Conservation (phyloP, 2,888 invertebrate genomes). For the Troglohyphantes excavatus region DNA sequence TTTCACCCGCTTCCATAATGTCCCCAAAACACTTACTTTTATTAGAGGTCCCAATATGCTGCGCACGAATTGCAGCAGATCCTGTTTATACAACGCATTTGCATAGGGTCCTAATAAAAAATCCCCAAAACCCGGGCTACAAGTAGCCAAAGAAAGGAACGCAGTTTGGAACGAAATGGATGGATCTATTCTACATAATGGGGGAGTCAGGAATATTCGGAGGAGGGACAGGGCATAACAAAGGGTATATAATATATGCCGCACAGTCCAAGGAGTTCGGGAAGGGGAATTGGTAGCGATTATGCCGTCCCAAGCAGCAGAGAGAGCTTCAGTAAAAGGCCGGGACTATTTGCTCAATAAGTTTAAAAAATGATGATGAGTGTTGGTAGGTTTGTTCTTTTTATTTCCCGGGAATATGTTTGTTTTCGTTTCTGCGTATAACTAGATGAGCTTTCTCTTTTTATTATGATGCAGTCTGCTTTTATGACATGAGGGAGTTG, state of each 20-base stretch:
- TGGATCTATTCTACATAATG: constrained; percentile 64
- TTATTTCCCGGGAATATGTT: constrained; percentile 18
- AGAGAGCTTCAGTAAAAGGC: neutral
- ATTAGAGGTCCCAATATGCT: constrained; percentile 61
- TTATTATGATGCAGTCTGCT: constrained; percentile 50
- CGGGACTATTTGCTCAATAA: constrained; percentile 58
- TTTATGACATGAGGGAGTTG: constrained; percentile 42
- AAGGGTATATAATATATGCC: constrained; percentile 14
- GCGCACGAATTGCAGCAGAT: constrained; percentile 36
- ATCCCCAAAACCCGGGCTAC: constrained; percentile 31
- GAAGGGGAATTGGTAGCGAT: constrained; percentile 36
- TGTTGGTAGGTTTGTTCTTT: constrained; percentile 29
- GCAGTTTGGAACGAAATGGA: constrained; percentile 60
- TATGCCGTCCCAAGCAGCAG: constrained; percentile 15
- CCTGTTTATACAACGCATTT: constrained; percentile 59
- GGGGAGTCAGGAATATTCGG: constrained; percentile 52
- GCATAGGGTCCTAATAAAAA: constrained; percentile 65
- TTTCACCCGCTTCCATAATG: constrained; percentile 29
- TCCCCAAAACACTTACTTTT: constrained; percentile 67
- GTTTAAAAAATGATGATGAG: constrained; percentile 72
- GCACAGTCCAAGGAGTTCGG: constrained; percentile 3
- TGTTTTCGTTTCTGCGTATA: constrained; percentile 37
- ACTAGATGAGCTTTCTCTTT: constrained; percentile 46
- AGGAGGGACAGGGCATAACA: constrained; percentile 16
- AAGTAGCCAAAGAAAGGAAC: constrained; percentile 56